Evolutionary conservation across 2,113 vertebrate genomes (phyloP).

Genomic region (Ovibos moschatus): DNA sequence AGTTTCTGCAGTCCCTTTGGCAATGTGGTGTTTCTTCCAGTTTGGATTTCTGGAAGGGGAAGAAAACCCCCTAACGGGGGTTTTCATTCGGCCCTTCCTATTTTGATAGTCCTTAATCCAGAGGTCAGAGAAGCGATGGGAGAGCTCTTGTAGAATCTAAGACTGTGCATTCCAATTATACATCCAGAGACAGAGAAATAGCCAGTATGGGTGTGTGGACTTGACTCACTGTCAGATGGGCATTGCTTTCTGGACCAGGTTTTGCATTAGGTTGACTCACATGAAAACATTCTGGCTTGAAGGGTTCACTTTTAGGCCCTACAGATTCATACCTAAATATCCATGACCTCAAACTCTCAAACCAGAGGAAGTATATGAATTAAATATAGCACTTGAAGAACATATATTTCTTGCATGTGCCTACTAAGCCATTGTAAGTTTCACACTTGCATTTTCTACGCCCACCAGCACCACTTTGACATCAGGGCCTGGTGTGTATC

Average conservation of each 20-base stretch:
- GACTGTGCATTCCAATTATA: background rate
- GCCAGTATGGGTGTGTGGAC: background rate
- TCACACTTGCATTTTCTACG: background rate
- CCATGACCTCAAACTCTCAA: background rate
- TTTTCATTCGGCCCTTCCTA: background rate
- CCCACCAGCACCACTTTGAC: background rate
- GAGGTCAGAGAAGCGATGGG: background rate
- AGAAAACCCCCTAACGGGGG: no score
- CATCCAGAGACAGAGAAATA: background rate
- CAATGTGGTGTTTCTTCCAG: background rate
- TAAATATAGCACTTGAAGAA: background rate
- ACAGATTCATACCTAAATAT: background rate
- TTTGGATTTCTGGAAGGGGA: background rate
- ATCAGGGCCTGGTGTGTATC: background rate
- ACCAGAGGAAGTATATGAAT: background rate
- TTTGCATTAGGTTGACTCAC: background rate
- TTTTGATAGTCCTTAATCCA: background rate
- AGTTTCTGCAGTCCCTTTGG: background rate
- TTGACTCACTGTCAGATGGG: background rate
- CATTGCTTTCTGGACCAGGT: background rate
- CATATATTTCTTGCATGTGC: background rate
- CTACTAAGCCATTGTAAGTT: background rate
- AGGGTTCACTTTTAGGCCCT: background rate
- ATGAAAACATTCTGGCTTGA: background rate
- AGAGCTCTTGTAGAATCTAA: background rate